Conservation (phyloP, 2,888 invertebrate species). For the Brachylomia viminalis region DNA sequence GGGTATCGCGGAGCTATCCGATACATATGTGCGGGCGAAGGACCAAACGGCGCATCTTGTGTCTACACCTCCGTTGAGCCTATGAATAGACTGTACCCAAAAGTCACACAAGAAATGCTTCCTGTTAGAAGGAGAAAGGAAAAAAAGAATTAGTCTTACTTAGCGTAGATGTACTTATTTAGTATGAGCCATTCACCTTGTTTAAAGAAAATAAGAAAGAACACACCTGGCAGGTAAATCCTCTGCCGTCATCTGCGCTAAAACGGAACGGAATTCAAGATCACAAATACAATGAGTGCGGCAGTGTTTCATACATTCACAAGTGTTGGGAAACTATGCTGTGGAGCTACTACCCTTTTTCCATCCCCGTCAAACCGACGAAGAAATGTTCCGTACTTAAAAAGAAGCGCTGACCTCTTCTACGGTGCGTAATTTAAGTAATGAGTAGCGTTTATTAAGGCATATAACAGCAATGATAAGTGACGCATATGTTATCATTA, state of each 20-base stretch:
- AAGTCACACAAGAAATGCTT: conserved; percentile 80
- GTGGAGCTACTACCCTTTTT: conserved; percentile 78
- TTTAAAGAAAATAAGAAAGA: conserved; percentile 42
- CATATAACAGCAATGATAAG: conserved; percentile 11
- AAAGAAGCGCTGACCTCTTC: conserved; percentile 73
- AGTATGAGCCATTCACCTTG: not conserved
- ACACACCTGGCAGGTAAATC: conserved; percentile 79
- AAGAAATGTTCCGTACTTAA: conserved; percentile 81
- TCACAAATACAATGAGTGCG: conserved; percentile 81
- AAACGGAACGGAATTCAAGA: conserved; percentile 87
- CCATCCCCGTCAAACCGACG: conserved; percentile 79
- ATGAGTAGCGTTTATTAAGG: conserved; percentile 36
- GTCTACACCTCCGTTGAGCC: conserved; percentile 82
- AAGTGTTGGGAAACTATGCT: conserved; percentile 80
- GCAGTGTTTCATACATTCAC: conserved; percentile 83
- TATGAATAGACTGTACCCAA: conserved; percentile 75
- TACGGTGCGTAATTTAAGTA: conserved; percentile 74
- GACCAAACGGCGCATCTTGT: conserved; percentile 63
- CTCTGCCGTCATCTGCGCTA: conserved; percentile 83
- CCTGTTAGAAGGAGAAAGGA: conserved; percentile 80
- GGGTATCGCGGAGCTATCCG: conserved; percentile 85
- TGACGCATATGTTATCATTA: conserved; percentile 1
- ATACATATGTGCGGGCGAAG: conserved; percentile 77
- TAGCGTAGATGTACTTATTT: conserved; percentile 18
- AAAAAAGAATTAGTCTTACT: conserved; percentile 72